Conservation (phyloP, 2,113 vertebrate genomes). For the Phyllostomus hastatus region DNA sequence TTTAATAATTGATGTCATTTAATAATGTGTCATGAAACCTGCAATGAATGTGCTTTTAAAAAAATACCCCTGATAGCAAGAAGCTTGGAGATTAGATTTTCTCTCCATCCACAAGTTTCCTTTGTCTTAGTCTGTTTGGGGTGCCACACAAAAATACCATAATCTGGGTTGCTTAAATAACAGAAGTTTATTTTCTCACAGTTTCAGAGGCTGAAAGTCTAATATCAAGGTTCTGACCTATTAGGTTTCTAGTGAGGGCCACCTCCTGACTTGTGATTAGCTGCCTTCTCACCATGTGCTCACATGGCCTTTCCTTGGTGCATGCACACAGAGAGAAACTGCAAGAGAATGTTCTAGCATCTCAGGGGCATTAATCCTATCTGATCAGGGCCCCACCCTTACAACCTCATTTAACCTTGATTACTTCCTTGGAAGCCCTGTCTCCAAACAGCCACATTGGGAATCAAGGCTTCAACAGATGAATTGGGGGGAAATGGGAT, state of each 20-base stretch:
- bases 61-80: background rate
- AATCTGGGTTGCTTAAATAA: background rate
- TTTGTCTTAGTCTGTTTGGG: background rate
- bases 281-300: background rate
- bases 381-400: background rate
- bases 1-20: background rate
- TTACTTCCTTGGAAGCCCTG: background rate
- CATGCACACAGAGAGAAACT: background rate
- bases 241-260: background rate
- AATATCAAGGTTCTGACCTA: background rate
- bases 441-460: background rate
- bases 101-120: background rate
- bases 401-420: background rate
- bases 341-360: background rate
- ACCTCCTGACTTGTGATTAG: background rate
- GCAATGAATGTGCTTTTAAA: background rate
- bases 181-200: background rate
- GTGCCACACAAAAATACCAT: background rate
- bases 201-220: background rate
- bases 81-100: background rate
- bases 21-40: background rate
- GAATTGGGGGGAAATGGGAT: background rate
- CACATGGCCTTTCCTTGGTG: background rate
- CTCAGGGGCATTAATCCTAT: background rate
- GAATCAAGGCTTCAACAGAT: background rate